These are phyloP conservation scores for Dermatemys mawii DNA, from an alignment of 2,113 vertebrate species.

Conservation along the genomic window DNA sequence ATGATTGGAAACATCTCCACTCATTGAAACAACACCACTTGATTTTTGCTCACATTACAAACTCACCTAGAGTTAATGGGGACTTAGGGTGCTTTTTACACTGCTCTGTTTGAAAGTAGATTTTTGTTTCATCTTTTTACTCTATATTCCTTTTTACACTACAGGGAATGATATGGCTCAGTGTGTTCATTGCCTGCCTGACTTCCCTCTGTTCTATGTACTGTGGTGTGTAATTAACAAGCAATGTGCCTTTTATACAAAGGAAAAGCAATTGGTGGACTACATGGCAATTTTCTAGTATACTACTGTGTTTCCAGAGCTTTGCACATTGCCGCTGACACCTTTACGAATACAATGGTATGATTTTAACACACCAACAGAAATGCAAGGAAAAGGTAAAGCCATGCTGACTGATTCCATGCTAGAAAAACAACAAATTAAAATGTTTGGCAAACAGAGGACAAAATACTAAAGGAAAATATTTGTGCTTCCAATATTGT, in stretches of 20 bases:
- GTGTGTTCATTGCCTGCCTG: slow-evolving; percentile 20
- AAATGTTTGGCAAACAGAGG: slow-evolving; percentile 67
- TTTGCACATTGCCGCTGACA: slow-evolving; percentile 63
- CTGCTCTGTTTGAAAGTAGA: not conserved
- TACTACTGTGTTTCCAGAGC: slow-evolving; percentile 62
- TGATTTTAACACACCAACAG: slow-evolving; percentile 51
- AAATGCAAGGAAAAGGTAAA: slow-evolving; percentile 56
- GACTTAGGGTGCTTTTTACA: not conserved
- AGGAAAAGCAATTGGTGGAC: slow-evolving; percentile 60
- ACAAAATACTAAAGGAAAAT: slow-evolving; percentile 30
- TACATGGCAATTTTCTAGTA: slow-evolving; percentile 49
- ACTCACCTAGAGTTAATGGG: not conserved
- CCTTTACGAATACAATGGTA: slow-evolving; percentile 40
- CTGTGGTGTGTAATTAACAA: slow-evolving; percentile 61
- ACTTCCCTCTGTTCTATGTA: slow-evolving; percentile 49
- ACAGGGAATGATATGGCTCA: not conserved
- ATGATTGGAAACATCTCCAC: not conserved
- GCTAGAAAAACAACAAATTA: slow-evolving; percentile 62
- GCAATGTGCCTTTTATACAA: slow-evolving; percentile 30
- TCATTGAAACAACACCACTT: not conserved
- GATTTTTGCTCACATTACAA: not conserved
- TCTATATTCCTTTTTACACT: not conserved
- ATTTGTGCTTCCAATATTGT: slow-evolving; percentile 50
- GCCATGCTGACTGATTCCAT: slow-evolving; percentile 47
- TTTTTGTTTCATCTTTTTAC: slow-evolving; percentile 38